Evolutionary conservation across 2,888 invertebrate genomes (phyloP).

Genomic region (Branchipolynoe longqiensis): DNA sequence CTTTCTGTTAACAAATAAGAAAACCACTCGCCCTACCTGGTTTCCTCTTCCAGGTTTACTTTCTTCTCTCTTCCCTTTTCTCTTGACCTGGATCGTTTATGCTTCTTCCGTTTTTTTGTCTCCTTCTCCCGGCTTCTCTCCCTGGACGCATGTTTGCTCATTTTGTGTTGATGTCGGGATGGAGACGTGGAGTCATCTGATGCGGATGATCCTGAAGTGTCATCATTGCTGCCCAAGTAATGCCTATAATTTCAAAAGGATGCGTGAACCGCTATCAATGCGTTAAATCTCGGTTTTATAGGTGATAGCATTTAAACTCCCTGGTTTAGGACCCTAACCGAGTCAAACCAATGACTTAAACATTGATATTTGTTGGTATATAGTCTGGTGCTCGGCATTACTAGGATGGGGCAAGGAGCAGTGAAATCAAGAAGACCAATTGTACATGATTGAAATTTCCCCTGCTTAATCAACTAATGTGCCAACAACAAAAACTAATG

Average conservation of each 20-base stretch:
- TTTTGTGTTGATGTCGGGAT: slow-evolving; percentile 40
- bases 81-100: slow-evolving; percentile 38
- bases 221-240: neutral
- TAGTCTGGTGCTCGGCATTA: too few species aligned
- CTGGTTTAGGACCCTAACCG: too few species aligned
- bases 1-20: too few species aligned
- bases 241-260: neutral
- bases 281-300: neutral
- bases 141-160: slow-evolving; percentile 48
- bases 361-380: too few species aligned
- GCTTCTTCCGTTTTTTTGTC: slow-evolving; percentile 12
- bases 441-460: too few species aligned
- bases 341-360: too few species aligned
- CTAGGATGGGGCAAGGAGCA: too few species aligned
- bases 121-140: neutral
- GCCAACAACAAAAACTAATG: too few species aligned
- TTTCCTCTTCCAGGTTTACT: slow-evolving; percentile 3
- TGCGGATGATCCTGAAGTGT: neutral
- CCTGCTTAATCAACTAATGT: too few species aligned
- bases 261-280: neutral
- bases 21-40: too few species aligned
- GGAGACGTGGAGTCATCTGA: too few species aligned
- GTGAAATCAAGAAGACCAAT: too few species aligned
- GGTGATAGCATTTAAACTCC: neutral
- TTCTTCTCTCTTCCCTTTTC: neutral